These are phyloP conservation scores for Poecilia gillii DNA, from an alignment of 2,797 vertebrate species.

Conservation along the genomic window DNA sequence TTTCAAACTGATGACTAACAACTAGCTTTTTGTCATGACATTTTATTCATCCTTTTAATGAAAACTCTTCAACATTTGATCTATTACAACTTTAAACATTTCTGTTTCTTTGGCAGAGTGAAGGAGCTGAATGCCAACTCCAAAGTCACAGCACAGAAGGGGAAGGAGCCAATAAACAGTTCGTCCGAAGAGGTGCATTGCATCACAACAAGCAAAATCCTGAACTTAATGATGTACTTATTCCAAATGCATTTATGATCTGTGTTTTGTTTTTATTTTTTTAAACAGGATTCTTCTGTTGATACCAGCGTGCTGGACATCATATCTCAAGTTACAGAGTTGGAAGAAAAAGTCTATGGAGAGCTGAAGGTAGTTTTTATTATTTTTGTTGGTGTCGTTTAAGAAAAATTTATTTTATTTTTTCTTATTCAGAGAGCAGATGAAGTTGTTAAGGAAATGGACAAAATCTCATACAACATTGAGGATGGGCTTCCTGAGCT, in stretches of 20 bases:
- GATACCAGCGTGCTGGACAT: slow-evolving; percentile 82
- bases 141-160: slow-evolving; percentile 61
- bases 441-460: slow-evolving; percentile 80
- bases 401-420: not conserved
- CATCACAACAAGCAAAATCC: not conserved
- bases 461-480: slow-evolving; percentile 84
- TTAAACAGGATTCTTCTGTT: slow-evolving; percentile 75
- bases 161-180: slow-evolving; percentile 72
- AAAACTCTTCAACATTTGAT: not conserved
- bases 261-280: slow-evolving; percentile 2
- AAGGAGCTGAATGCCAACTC: slow-evolving; percentile 88
- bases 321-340: slow-evolving; percentile 83
- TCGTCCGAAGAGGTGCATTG: slow-evolving; percentile 74
- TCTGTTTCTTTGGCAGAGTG: slow-evolving; percentile 80
- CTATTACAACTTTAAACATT: not conserved
- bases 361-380: slow-evolving; percentile 79
- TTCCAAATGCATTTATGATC: not conserved
- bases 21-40: not conserved
- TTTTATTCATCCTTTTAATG: not conserved
- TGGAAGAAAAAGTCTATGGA: slow-evolving; percentile 85
- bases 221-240: not conserved
- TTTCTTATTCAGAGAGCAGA: slow-evolving; percentile 73
- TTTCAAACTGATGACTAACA: not conserved
- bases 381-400: not conserved
- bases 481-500: slow-evolving; percentile 70